Conservation (phyloP, 2,113 vertebrate species). For the Nanger granti region DNA sequence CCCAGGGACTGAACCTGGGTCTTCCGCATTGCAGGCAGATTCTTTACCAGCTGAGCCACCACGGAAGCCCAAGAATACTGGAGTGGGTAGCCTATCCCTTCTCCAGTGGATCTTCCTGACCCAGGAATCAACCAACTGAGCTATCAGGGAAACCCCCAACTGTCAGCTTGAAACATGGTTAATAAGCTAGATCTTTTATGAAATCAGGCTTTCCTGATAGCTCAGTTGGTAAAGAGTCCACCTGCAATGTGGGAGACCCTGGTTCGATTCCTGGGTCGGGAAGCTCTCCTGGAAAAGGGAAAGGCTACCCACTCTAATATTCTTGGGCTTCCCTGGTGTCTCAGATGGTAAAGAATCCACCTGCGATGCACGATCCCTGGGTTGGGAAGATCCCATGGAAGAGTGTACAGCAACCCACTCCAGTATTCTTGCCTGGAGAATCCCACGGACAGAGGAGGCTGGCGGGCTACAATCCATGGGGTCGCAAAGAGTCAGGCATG, state of each 20-base stretch:
- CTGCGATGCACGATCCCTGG: not conserved
- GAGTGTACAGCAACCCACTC: not conserved
- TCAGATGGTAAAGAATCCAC: not conserved
- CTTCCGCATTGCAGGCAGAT: not conserved
- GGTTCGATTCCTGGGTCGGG: fast-evolving
- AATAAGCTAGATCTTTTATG: not conserved
- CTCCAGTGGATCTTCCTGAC: not conserved
- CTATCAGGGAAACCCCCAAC: not conserved
- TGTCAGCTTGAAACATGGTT: not conserved
- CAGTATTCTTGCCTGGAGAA: not conserved
- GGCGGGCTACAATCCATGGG: not conserved
- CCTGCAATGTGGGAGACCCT: not conserved
- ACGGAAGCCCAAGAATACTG: not conserved
- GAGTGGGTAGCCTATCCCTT: not conserved
- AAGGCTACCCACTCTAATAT: not conserved
- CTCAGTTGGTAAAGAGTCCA: not conserved
- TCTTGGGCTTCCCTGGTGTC: not conserved
- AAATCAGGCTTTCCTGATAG: not conserved
- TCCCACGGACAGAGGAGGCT: not conserved
- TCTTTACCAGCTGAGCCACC: not conserved
- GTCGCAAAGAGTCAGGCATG: not conserved
- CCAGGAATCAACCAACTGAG: not conserved
- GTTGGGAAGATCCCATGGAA: not conserved
- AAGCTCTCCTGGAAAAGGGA: not conserved
- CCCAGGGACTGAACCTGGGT: not conserved